phyloP scores from a whole-genome alignment of 2,797 vertebrate genomes.

The Megaceryle alcyon region DNA sequence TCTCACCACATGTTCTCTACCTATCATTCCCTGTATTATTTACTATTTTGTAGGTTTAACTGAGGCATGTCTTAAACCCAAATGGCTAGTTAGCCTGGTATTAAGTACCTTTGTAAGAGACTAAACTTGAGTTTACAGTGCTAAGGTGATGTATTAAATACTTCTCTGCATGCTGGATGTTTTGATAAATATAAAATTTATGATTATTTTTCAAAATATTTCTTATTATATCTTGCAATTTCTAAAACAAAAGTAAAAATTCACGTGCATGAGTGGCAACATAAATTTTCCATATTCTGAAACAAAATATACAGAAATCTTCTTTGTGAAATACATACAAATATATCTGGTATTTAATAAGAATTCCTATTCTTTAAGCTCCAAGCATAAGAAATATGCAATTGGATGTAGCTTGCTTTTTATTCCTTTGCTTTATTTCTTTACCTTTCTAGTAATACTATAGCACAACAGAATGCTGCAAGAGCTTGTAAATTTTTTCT shows the following conservation, averaged over 20 bases:
- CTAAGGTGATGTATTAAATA: background rate
- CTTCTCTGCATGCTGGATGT: background rate
- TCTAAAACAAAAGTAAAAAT: background rate
- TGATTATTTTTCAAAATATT: background rate
- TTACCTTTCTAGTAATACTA: background rate
- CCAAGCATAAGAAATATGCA: background rate
- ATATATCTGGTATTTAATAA: background rate
- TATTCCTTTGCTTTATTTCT: background rate
- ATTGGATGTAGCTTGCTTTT: background rate
- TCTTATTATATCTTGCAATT: background rate
- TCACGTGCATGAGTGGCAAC: background rate
- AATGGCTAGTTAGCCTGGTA: slow-evolving; percentile 58
- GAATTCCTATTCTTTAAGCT: background rate
- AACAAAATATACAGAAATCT: background rate
- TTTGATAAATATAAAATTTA: background rate
- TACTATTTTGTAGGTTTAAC: slow-evolving; percentile 55
- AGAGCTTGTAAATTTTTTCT: background rate
- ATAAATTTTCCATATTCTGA: background rate
- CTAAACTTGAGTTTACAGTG: background rate
- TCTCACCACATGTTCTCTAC: slow-evolving; percentile 66
- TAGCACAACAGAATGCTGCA: background rate
- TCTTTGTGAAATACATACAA: background rate
- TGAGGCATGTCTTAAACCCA: slow-evolving; percentile 61
- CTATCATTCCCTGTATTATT: slow-evolving; percentile 63
- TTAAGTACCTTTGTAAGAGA: slow-evolving; percentile 25